Base-by-base conservation (phyloP, 1,140 invertebrate species). In the Trichonephila clavipes region DNA sequence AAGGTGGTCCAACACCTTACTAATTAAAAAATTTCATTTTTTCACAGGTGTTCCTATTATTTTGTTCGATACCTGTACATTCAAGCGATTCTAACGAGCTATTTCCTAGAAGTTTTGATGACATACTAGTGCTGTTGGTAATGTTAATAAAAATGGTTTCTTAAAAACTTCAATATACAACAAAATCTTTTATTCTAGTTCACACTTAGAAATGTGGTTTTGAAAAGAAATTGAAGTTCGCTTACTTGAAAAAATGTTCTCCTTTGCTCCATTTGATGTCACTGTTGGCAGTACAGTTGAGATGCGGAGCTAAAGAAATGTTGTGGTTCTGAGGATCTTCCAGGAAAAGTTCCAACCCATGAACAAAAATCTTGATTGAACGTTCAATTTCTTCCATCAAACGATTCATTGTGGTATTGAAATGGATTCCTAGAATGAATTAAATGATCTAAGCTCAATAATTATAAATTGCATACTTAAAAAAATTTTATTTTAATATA, bases 321-420 rank as follows among this genome's bases (percentile, higher is more conserved):
- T 97, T 97, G 3, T 96, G 95, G 95, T 95, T 96, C 16, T 96
- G 96, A 0, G 97, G 96, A 95, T 98, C 98, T 44, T 97, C 97
- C 0, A 98, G 96, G 95, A 98, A 98, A 86, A 97, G 97, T 95
- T 98, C 98, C 3, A 98, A 98, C 0, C 98, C 98, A 95, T 98
- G 98, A 21, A 98, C 98, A 95, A 98, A 99, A 90, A 99, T 98
- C 95, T 98, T 98, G 51, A 99, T 97, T 2, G 98, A 98, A 24
- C 98, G 98, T 5, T 98, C 97, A 69, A 99, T 98, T 95, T 98
- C 98, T 94, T 97, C 97, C 94, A 98, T 97, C 14, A 99, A 96
- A 51, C 97, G 97, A 0, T 97, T 96, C 94, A 97, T 97, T 87
- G 97, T 97, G n/a, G 98, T 98, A 95, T 99, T 98, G 95, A 99